Evolutionary conservation across 2,113 vertebrate genomes (phyloP).

Genomic region (Neofelis nebulosa): DNA sequence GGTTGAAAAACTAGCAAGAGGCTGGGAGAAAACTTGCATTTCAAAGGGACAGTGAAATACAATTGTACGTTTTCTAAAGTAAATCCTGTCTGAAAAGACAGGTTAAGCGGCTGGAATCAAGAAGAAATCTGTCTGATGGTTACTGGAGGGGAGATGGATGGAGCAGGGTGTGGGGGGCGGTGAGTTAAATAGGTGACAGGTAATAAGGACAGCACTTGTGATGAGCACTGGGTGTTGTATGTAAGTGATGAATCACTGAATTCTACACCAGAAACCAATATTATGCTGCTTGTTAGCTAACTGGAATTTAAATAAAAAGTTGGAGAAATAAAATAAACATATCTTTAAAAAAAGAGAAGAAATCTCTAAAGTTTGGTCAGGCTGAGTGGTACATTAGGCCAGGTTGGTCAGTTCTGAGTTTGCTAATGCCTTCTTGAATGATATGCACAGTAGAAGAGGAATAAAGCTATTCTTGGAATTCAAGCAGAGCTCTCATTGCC

Average conservation of each 20-base stretch:
- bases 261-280: neutral
- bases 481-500: neutral
- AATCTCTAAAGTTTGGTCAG: neutral
- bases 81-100: neutral
- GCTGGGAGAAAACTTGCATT: neutral
- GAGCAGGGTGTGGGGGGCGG: rapidly evolving
- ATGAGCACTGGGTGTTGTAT: neutral
- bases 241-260: neutral
- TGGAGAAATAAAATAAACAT: neutral
- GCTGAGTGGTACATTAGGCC: neutral
- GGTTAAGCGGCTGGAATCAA: neutral
- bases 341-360: neutral
- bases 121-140: neutral
- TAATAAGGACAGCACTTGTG: neutral
- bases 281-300: neutral
- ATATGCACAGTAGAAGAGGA: too few species aligned
- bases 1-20: neutral
- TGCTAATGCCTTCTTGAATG: neutral
- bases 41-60: neutral
- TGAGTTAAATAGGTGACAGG: neutral
- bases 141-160: neutral
- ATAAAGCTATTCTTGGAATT: neutral
- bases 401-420: neutral
- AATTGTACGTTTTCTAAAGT: neutral
- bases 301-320: neutral